These are phyloP conservation scores for Penaeus chinensis DNA, from an alignment of 1,140 invertebrate genomes.

Conservation along the genomic window DNA sequence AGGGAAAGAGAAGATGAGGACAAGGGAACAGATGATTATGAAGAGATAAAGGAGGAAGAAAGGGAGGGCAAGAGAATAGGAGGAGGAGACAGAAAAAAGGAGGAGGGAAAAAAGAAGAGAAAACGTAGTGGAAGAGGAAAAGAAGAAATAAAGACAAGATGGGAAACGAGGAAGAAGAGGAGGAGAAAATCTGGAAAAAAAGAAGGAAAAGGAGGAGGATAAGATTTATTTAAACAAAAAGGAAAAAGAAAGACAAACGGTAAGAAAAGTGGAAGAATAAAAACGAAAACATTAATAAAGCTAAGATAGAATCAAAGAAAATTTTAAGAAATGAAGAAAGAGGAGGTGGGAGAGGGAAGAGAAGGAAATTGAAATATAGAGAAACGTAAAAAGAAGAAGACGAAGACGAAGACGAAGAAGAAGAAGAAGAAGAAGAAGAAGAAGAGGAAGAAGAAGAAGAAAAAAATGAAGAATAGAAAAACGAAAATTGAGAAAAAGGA, in stretches of 20 bases:
- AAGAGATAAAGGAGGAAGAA: too few species aligned
- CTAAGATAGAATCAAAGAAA: too few species aligned
- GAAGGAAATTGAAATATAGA: too few species aligned
- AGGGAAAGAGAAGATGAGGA: not conserved
- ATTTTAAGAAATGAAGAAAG: not conserved
- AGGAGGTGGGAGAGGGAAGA: not conserved
- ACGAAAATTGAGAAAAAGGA: too few species aligned
- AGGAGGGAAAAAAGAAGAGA: not conserved
- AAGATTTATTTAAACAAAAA: not conserved
- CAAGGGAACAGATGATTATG: too few species aligned
- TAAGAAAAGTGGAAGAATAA: not conserved
- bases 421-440: too few species aligned
- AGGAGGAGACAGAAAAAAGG: not conserved
- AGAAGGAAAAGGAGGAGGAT: not conserved
- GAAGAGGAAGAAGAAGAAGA: too few species aligned
- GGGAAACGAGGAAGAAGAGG: not conserved
- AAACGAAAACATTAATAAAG: not conserved
- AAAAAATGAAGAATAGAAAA: too few species aligned
- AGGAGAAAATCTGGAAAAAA: not conserved
- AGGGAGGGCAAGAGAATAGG: too few species aligned
- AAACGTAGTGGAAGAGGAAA: not conserved
- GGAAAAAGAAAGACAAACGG: slow-evolving; percentile 25
- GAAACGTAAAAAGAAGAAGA: too few species aligned
- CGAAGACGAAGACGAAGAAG: too few species aligned
- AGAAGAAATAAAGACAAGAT: not conserved